Evolutionary conservation across 2,888 invertebrate species (phyloP), one percentile per base, ranked within the genome.

Genomic region (Osmoderma eremita): DNA sequence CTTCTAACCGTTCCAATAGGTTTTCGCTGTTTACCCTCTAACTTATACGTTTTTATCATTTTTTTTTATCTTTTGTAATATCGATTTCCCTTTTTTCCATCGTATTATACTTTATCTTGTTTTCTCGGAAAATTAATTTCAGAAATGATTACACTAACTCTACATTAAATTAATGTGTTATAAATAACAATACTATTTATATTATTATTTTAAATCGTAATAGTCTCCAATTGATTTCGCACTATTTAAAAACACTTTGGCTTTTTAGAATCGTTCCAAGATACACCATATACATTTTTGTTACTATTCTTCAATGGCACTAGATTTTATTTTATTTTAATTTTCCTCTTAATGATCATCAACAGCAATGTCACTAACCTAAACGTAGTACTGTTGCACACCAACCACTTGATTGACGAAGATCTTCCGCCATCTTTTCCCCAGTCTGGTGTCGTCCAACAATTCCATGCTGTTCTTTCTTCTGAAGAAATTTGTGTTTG

Each of bases 171-270:
- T 80, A 78, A 83, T 65, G 83, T 84, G 82, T 83, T 84, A 84
- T 84, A 84, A 84, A 83, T 85, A 86, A 85, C 84, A 84, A 84
- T 86, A 86, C 86, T 84, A 84, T 84, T 83, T 68, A 63, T 65
- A 61, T 65, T 41, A 38, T 65, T 65, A 24, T 68, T 68, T 69
- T 71, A 71, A 67, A 67, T 70, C 63, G 63, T 70, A 72, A 65
- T 72, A 68, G 70, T 70, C 30, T 30, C 67, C 62, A 67, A 71
- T 69, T 71, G 64, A 69, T 70, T 72, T 83, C 80, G 82, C 83
- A 84, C 82, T 83, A 81, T 83, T 80, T 79, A 80, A 80, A 83
- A 83, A 84, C 82, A 84, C 84, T 85, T 85, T 85, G 84, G 85
- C 83, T 84, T 83, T 79, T 49, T 48, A 63, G 24, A 62, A 61